Conservation (phyloP, 1,140 invertebrate species). For the Lepidurus apus region DNA sequence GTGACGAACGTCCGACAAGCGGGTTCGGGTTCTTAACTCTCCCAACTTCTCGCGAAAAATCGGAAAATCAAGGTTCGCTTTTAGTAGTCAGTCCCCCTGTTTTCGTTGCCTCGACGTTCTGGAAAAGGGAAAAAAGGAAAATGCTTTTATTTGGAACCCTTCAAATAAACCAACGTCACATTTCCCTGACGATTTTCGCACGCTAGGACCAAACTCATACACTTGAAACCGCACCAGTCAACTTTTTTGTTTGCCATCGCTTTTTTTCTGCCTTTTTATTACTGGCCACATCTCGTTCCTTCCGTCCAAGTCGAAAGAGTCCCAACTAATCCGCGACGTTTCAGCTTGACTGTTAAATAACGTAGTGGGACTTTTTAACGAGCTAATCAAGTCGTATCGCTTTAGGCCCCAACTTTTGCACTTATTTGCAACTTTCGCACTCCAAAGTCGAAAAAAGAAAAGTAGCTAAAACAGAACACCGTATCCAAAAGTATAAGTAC, state of each 20-base stretch:
- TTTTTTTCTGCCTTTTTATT: background rate
- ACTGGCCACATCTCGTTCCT: background rate
- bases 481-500: too few species aligned
- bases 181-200: background rate
- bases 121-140: background rate
- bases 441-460: too few species aligned
- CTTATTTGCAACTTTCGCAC: background rate
- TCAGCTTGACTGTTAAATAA: background rate
- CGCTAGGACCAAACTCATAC: background rate
- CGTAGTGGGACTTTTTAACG: background rate
- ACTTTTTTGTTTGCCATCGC: background rate
- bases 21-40: background rate
- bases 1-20: conserved; percentile 12
- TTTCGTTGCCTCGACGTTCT: too few species aligned
- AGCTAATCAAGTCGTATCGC: background rate
- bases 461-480: too few species aligned
- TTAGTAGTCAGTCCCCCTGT: too few species aligned
- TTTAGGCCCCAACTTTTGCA: background rate
- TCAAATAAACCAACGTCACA: conserved; percentile 5
- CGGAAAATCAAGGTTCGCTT: too few species aligned
- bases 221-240: background rate
- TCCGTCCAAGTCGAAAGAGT: background rate
- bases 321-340: background rate
- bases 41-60: background rate
- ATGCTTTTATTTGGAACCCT: background rate